Percentiles rank a stretch among this genome's conserved stretches.
These are phyloP conservation scores for Ahaetulla prasina DNA, from an alignment of 2,113 vertebrate species.

Conservation along the genomic window DNA sequence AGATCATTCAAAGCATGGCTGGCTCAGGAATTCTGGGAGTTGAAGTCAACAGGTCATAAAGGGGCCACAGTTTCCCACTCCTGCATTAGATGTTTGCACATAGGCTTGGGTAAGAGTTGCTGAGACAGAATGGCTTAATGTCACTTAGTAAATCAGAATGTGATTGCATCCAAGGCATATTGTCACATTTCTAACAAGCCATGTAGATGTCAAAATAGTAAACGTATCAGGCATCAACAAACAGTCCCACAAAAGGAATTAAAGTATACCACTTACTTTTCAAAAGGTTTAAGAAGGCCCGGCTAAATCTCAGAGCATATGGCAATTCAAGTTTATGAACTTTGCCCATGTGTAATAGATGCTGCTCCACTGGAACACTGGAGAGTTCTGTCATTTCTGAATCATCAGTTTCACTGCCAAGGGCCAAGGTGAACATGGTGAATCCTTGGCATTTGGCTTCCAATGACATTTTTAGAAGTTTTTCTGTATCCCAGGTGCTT, in stretches of 20 bases:
- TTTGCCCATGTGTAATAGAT: constrained; percentile 68
- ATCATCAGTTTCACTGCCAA: constrained; percentile 63
- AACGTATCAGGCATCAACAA: neutral
- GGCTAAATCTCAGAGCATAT: constrained; percentile 73
- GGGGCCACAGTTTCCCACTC: too few relatives aligned
- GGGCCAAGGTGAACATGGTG: constrained; percentile 73
- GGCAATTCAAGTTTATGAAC: constrained; percentile 59
- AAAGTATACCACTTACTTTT: constrained; percentile 67
- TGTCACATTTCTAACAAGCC: neutral
- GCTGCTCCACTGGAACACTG: constrained; percentile 74
- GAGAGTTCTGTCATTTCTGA: constrained; percentile 69
- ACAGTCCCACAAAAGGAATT: neutral
- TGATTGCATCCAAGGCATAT: neutral
- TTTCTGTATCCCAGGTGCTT: constrained; percentile 65
- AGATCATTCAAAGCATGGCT: too few relatives aligned
- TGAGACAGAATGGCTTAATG: neutral
- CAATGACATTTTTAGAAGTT: constrained; percentile 63
- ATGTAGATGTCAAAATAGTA: neutral
- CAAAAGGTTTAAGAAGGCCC: constrained; percentile 76
- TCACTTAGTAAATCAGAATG: neutral
- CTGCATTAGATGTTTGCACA: neutral
- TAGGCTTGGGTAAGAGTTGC: neutral
- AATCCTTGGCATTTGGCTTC: constrained; percentile 80
- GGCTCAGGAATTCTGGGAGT: too few relatives aligned
- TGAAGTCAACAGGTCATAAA: too few relatives aligned